Base-by-base conservation (phyloP, 2,888 invertebrate species). In the Amphipoea oculea region DNA sequence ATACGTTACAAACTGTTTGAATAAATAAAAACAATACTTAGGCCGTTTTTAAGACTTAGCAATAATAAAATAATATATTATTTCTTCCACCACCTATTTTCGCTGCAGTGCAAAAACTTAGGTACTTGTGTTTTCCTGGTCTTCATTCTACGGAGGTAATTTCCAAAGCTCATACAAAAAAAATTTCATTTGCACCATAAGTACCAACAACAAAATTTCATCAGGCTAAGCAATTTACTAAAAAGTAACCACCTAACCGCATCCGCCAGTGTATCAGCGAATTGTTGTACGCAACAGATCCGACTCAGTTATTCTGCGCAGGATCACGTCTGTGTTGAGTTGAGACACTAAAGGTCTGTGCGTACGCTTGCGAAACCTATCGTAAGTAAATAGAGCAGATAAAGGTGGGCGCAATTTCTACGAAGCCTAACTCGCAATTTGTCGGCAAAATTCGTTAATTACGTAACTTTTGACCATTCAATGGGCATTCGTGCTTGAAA, bases 271-370 rank as follows among this genome's bases (percentile, higher is more conserved):
- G 84, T 85, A 88, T 82, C 79, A 78, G 75, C 65, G 72, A 81
- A 80, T 86, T 84, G 78, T 87, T 83, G 67, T 89, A 92, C 91
- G 93, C 92, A 94, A 93, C 87, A 90, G 90, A 89, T 92, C 89
- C 86, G 88, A 89, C 66, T 91, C 89, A 90, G 89, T 89, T 89
- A 90, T 90, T 90, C 86, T 86, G 88, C 82, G 85, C 91, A 92
- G 93, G 93, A 93, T 92, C 93, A 93, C 93, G 93, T 93, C 92
- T 91, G 78, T 81, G 90, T 92, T 92, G 92, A 91, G 89, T 94
- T 94, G 93, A 92, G 93, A 91, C 92, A 94, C 91, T 88, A 93
- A 92, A 94, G 93, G 93, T 93, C 89, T 91, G 91, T 93, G 93
- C 94, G 93, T 93, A 79, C 76, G 75, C 83, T 92, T 92, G 85